Evolutionary conservation across 1,140 invertebrate species (phyloP), one percentile per base, ranked within the genome.

Genomic region (Drosophila pectinifera): DNA sequence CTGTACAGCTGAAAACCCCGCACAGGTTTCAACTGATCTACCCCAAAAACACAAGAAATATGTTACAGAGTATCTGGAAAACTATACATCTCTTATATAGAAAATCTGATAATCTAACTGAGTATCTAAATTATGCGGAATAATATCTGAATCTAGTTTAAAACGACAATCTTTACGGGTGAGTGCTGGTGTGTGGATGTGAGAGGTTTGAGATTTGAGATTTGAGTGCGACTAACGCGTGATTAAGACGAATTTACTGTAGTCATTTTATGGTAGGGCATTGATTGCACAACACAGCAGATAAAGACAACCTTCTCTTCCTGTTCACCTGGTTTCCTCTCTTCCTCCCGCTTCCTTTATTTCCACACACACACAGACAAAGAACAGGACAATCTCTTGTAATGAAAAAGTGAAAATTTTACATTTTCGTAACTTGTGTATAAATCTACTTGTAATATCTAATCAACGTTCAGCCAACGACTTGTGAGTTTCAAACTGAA

Each of bases 171-270:
- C 84, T 88, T 74, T 68, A 70, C 67, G 62, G 58, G 77, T 73
- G 61, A 68, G 59, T 49, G 73, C 59, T 45, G 42, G 74, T 45
- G 38, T 75, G 55, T 36, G 49, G 49, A 36, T 53, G 49, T 53
- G 8, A 1, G 49, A 36, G 24, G 22, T 11, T 53, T 57, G 55
- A 46, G 72, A 41, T 45, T 41, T 48, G 68, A 64, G 62, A 41
- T 45, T 41, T 48, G 68, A 64, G 62, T 77, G 80, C 46, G 82
- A 81, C 68, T 86, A 73, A 75, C 67, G 84, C 51, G 84, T 88
- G 85, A 88, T 89, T 90, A 89, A 88, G 84, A 88, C 84, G 84
- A 88, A 89, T 88, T 88, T 88, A 88, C 84, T 89, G 85, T 88
- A 88, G 80, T 79, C 58, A 63, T 65, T 70, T 80, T 82, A 75